Evolutionary conservation across 2,113 vertebrate genomes (phyloP).

Genomic region (Sterna hirundo): DNA sequence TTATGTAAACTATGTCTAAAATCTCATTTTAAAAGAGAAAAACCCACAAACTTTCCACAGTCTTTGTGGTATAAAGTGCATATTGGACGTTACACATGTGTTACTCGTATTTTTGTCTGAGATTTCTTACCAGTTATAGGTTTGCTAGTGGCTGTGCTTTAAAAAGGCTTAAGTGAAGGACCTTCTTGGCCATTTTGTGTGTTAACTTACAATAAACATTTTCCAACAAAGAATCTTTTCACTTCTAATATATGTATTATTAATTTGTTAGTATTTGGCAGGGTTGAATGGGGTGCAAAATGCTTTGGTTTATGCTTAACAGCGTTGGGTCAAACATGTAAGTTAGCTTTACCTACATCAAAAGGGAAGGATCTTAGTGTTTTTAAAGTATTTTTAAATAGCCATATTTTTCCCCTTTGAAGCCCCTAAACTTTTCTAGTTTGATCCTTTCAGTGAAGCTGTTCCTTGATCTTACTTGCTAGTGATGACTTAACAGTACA

Average conservation of each 20-base stretch:
- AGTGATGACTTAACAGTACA: neutral
- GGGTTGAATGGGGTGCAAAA: neutral
- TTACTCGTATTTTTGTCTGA: neutral
- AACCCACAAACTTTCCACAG: neutral
- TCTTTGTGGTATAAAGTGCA: neutral
- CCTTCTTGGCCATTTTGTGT: neutral
- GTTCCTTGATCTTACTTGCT: neutral
- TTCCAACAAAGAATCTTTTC: neutral
- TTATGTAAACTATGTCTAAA: neutral
- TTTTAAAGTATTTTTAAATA: neutral
- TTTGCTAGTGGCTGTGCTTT: neutral
- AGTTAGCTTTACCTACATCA: neutral
- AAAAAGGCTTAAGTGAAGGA: neutral
- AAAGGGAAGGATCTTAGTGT: neutral
- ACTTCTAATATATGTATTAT: neutral
- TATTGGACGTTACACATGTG: fast-evolving
- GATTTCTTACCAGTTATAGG: neutral
- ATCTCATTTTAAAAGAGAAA: neutral
- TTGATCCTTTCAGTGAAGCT: neutral
- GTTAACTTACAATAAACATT: neutral
- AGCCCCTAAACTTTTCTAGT: neutral
- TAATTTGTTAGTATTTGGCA: neutral
- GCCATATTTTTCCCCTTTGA: neutral
- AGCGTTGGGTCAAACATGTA: neutral
- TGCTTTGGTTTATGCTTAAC: neutral